These are phyloP conservation scores for Phenganax subtilis DNA, from an alignment of 92 coral and sea anemone species.

Conservation along the genomic window DNA sequence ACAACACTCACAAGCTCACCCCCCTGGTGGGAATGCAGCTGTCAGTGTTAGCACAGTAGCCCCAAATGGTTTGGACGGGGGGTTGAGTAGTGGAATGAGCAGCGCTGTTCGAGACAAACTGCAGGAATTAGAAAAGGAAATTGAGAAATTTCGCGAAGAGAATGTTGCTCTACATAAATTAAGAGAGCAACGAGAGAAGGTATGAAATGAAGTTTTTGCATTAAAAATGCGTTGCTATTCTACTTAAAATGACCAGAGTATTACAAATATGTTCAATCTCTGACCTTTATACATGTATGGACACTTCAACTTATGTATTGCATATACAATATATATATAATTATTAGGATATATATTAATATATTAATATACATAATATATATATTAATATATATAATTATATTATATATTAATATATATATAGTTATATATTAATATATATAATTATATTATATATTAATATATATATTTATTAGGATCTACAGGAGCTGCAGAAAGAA, in stretches of 20 bases:
- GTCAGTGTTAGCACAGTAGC: neutral
- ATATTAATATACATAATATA: no score
- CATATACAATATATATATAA: no score
- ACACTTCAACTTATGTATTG: no score
- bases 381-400: no score
- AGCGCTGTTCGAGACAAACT: conserved; percentile 79
- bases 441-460: no score
- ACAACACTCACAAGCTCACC: neutral
- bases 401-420: no score
- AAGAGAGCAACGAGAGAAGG: conserved; percentile 83
- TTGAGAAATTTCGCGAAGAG: conserved; percentile 79
- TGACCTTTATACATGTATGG: no score
- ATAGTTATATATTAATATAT: no score
- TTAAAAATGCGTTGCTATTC: no score
- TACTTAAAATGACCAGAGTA: no score
- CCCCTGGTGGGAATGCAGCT: neutral
- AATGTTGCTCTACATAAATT: conserved; percentile 72
- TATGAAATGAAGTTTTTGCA: conserved; percentile 25
- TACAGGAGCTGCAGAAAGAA: conserved; percentile 71
- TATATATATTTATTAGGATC: conserved; percentile 51
- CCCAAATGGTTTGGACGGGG: neutral
- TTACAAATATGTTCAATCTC: no score
- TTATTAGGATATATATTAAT: conserved; percentile 70
- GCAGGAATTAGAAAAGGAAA: conserved; percentile 84
- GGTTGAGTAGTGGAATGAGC: conserved; percentile 52